These are phyloP conservation scores for Drosophila lutescens DNA, from an alignment of 2,888 invertebrate genomes.

Conservation along the genomic window DNA sequence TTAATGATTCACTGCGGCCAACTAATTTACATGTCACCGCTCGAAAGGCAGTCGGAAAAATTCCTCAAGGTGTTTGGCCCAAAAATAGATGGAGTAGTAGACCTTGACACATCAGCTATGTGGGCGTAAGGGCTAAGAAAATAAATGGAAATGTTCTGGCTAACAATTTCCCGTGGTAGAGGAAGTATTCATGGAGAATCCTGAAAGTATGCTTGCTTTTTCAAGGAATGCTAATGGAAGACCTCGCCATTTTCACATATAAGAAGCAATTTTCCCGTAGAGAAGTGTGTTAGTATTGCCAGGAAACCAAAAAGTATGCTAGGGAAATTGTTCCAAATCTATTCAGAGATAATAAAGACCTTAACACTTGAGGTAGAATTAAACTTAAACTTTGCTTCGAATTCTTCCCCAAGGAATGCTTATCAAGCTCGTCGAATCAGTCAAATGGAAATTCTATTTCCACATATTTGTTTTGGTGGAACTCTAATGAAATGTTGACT, in stretches of 20 bases:
- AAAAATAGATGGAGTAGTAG: slow-evolving; percentile 5
- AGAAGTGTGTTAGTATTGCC: neutral
- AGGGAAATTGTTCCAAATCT: neutral
- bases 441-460: slow-evolving; percentile 44
- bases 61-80: slow-evolving; percentile 30
- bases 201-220: slow-evolving; percentile 8
- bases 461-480: slow-evolving; percentile 42
- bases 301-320: neutral
- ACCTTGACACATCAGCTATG: slow-evolving; percentile 31
- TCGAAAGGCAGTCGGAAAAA: slow-evolving; percentile 2
- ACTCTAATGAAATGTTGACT: slow-evolving; percentile 54
- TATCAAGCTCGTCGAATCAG: slow-evolving; percentile 11
- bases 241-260: neutral
- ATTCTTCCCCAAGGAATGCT: slow-evolving; percentile 21
- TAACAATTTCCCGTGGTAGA: neutral
- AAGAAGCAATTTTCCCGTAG: neutral
- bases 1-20: slow-evolving; percentile 37
- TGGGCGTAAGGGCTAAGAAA: neutral
- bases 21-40: slow-evolving; percentile 49
- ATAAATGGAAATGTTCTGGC: slow-evolving; percentile 1
- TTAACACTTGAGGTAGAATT: neutral
- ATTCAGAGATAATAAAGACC: neutral
- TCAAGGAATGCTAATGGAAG: neutral
- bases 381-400: neutral
- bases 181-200: neutral